Base-by-base conservation (phyloP, 2,888 invertebrate species). In the Nomada hirtipes region DNA sequence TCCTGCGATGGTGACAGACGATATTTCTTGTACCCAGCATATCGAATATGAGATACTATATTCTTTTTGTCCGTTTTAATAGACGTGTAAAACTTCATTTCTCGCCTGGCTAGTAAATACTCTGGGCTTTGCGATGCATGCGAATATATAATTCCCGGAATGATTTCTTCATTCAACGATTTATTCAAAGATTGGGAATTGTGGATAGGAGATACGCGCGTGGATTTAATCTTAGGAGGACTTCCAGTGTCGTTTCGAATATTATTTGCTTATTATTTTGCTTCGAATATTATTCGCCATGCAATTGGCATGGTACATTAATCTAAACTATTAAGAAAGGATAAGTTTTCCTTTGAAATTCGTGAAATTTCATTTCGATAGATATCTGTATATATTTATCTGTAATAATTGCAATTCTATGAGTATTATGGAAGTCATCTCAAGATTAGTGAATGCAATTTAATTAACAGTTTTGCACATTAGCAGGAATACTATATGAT, bases 1-100 rank as follows among this genome's bases (percentile, higher is more conserved):
- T 65, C 86, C 84, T 86, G 80, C 85, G 89, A 89, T 88, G 91
- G 85, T 87, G 89, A 89, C 86, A 88, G 87, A 81, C 82, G 86
- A 87, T 78, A 76, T 29, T 79, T 82, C 67, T 75, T 29, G 59
- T 81, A 55, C 59, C 29, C 59, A 60, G 20, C 50, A n/a, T 73
- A 71, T 65, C 9, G 18, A 64, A 55, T 55, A 50, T 29, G 23
- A 80, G n/a, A 36, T 59, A 47, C 15, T 50, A 55, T 55, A 60
- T 57, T 67, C 65, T 57, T 42, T 65, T 11, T 52, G 3, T 64
- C 53, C 2, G 60, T 44, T 13, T 47, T 60, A 42, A 36, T 18
- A 29, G 53, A 47, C 36, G 68, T 44, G n/a, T 57, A 81, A 85
- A 81, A 76, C 83, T 84, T 85, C 75, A 80, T 76, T 59, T 75